Base-by-base conservation (phyloP, 2,888 invertebrate genomes). In the Limnephilus rhombicus region DNA sequence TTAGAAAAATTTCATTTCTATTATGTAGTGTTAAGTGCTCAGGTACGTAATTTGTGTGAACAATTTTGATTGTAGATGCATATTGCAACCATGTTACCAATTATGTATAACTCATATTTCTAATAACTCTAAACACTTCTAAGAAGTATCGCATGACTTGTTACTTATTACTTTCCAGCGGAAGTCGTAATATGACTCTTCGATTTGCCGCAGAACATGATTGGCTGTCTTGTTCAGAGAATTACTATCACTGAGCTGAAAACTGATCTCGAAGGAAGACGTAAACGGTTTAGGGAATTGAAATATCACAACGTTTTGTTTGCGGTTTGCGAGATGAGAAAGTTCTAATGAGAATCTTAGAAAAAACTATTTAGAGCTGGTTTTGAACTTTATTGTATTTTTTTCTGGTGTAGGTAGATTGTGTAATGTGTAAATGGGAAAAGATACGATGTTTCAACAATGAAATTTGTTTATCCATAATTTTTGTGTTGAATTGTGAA, bases 191-290 rank as follows among this genome's bases (percentile, higher is more conserved):
- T 68, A 68, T 9, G 1, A n/a, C 68, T 68, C 24, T 68, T 68
- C 68, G 68, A 68, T 68, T 68, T 68, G 68, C 68, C 68, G 68
- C 68, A 68, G 68, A 68, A 68, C 24, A n/a, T 68, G 68, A 82
- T 82, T 31, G 82, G 82, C 31, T 82, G 34, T 82, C 82, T 82
- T 82, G 82, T 82, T 82, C 82, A 2, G 15, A 82, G 82, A 82
- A 82, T 68, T 68, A 68, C 24, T 24, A 68, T 68, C 24, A 68
- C 68, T n/a, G 68, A 9, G 9, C 68, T 68, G 24, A 68, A 68
- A 24, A 68, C 9, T 68, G 68, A 68, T 68, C 68, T 68, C 9
- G 68, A 68, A 68, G 68, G 68, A 68, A 68, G 68, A 68, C 68
- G 68, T 24, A 68, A 68, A 68, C n/a, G 68, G 24, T 68, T 68